phyloP scores from a whole-genome alignment of 2,797 vertebrate species.

The Pygocentrus nattereri region DNA sequence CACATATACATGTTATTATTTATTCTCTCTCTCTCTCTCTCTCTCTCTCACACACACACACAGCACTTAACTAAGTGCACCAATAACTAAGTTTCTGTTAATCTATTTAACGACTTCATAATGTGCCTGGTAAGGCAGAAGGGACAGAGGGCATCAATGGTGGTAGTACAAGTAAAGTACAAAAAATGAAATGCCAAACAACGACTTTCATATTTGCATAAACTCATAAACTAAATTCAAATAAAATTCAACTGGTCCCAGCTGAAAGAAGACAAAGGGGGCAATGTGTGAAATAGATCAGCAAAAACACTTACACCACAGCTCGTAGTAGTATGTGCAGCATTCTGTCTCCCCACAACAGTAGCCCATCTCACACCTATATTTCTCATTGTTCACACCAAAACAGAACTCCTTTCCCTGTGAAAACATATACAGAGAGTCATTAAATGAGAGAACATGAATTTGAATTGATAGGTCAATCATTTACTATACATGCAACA shows the following conservation, averaged over 20 bases:
- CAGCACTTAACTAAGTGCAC: neutral
- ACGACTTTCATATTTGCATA: too few species aligned
- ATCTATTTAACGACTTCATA: neutral
- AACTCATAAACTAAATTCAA: neutral
- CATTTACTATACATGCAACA: too few species aligned
- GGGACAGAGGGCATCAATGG: neutral
- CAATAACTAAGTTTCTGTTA: neutral
- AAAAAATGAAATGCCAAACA: neutral
- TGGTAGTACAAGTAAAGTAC: too few species aligned
- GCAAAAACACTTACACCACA: slow-evolving; percentile 81
- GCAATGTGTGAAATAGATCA: neutral
- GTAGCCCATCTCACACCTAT: slow-evolving; percentile 87
- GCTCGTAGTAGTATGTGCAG: slow-evolving; percentile 88
- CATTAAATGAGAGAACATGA: too few species aligned
- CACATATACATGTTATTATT: too few species aligned
- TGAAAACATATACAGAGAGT: neutral
- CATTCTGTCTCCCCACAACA: slow-evolving; percentile 87
- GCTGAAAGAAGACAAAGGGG: neutral
- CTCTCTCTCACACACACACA: neutral
- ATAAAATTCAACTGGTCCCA: neutral
- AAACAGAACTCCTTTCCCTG: slow-evolving; percentile 86
- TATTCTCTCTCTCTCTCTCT: too few species aligned
- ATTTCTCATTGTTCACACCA: slow-evolving; percentile 85
- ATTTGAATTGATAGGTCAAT: too few species aligned
- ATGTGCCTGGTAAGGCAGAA: neutral